A percentile compares a stretch with the other conserved stretches of the same genome.
phyloP scores from a whole-genome alignment of 2,113 vertebrate genomes.

The Syrrhaptes paradoxus region DNA sequence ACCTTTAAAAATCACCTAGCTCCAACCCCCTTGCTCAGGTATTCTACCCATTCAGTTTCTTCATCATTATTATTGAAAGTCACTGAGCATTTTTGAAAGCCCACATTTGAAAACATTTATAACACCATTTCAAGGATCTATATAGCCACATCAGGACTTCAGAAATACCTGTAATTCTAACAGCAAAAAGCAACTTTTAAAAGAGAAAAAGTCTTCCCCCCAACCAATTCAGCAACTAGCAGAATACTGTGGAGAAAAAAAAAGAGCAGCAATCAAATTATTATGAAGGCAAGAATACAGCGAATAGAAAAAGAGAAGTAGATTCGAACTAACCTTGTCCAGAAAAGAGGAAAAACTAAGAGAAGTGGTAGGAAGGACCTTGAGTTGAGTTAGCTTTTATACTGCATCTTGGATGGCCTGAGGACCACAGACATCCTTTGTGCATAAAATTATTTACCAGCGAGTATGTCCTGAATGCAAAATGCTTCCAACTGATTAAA shows the following conservation, averaged over 20 bases:
- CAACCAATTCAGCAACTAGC: not conserved
- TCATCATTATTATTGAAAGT: not conserved
- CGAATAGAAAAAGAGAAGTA: not conserved
- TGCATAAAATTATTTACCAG: conserved; percentile 1
- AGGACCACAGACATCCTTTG: conserved; percentile 57
- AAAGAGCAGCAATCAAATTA: not conserved
- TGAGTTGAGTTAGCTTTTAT: conserved; percentile 41
- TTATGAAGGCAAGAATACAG: not conserved
- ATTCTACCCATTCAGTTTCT: not conserved
- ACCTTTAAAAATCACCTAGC: not conserved
- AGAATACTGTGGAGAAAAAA: not conserved
- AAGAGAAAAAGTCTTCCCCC: not conserved
- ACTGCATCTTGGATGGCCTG: not conserved
- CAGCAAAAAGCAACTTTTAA: not conserved
- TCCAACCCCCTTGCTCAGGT: not conserved
- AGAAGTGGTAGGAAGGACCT: not conserved
- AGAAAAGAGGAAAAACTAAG: not conserved
- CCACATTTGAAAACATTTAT: not conserved
- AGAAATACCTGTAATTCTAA: not conserved
- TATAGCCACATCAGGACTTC: rapidly evolving
- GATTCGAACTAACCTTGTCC: conserved; percentile 45
- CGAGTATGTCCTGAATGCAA: not conserved
- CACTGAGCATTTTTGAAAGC: not conserved
- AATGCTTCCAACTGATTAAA: not conserved
- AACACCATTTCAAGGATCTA: not conserved